Evolutionary conservation across 2,797 vertebrate genomes (phyloP).

Genomic region (Melanotaenia trifasciata): DNA sequence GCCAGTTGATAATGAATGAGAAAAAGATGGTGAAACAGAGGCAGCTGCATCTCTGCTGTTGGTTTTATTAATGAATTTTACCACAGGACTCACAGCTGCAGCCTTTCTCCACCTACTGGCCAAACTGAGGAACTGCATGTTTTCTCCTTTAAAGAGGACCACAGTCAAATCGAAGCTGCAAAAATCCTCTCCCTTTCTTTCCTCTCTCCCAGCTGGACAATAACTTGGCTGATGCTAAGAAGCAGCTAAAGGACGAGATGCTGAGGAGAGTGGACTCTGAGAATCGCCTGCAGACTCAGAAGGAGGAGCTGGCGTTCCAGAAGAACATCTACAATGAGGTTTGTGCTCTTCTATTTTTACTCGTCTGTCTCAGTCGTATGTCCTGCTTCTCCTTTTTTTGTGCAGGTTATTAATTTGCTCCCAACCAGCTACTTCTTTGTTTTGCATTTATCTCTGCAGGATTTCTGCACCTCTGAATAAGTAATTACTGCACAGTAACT

Average conservation of each 20-base stretch:
- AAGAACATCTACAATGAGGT: constrained; percentile 93
- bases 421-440: constrained; percentile 35
- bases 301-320: constrained; percentile 95
- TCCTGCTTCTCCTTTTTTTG: constrained; percentile 46
- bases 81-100: constrained; percentile 11
- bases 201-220: constrained; percentile 84
- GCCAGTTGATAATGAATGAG: constrained; percentile 54
- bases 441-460: constrained; percentile 40
- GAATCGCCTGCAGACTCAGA: constrained; percentile 94
- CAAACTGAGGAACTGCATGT: constrained; percentile 10
- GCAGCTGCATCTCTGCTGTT: constrained; percentile 21
- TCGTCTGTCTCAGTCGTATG: constrained; percentile 43
- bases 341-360: constrained; percentile 41
- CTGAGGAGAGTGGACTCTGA: constrained; percentile 92
- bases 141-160: constrained; percentile 42
- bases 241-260: constrained; percentile 98
- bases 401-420: constrained; percentile 51
- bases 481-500: constrained; percentile 38
- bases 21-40: constrained; percentile 8
- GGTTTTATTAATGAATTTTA: constrained; percentile 68
- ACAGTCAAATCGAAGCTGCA: not conserved
- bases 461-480: constrained; percentile 12
- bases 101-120: constrained; percentile 64
- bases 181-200: not conserved
- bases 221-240: constrained; percentile 86